A percentile compares a stretch with the other conserved stretches of the same genome.
Evolutionary conservation across 2,113 vertebrate species (phyloP).

Genomic region (Poeciliopsis retropinna): DNA sequence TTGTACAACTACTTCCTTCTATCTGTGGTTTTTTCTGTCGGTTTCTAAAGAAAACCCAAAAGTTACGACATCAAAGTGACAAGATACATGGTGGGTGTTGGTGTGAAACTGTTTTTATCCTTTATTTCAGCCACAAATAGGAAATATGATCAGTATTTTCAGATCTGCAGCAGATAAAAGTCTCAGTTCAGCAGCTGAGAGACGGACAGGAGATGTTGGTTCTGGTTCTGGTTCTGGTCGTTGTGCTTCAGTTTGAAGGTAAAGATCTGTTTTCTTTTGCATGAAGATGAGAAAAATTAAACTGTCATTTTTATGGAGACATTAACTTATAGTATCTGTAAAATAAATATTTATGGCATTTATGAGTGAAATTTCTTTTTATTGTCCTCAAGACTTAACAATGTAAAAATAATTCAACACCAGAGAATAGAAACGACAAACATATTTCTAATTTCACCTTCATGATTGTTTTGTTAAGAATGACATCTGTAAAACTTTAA

Average conservation of each 20-base stretch:
- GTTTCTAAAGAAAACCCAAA: not conserved
- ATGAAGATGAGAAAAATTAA: not conserved
- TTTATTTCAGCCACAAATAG: not conserved
- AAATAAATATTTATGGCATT: too few relatives aligned
- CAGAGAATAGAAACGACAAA: not conserved
- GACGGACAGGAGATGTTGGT: not conserved
- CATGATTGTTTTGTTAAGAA: not conserved
- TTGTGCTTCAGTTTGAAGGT: slow-evolving; percentile 2
- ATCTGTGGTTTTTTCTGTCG: not conserved
- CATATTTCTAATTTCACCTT: not conserved
- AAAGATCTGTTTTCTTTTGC: not conserved
- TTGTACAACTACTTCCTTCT: not conserved
- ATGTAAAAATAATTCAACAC: too few relatives aligned
- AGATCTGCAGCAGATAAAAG: not conserved
- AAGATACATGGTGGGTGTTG: not conserved
- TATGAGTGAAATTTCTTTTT: too few relatives aligned
- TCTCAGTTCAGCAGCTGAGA: not conserved
- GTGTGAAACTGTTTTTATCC: not conserved
- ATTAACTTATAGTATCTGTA: too few relatives aligned
- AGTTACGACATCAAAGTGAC: not conserved
- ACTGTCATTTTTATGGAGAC: not conserved
- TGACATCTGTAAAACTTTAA: not conserved
- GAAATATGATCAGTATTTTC: not conserved
- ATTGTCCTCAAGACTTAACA: too few relatives aligned
- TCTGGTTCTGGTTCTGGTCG: not conserved